Base-by-base conservation (phyloP, 2,113 vertebrate species). In the Haemorhous mexicanus region DNA sequence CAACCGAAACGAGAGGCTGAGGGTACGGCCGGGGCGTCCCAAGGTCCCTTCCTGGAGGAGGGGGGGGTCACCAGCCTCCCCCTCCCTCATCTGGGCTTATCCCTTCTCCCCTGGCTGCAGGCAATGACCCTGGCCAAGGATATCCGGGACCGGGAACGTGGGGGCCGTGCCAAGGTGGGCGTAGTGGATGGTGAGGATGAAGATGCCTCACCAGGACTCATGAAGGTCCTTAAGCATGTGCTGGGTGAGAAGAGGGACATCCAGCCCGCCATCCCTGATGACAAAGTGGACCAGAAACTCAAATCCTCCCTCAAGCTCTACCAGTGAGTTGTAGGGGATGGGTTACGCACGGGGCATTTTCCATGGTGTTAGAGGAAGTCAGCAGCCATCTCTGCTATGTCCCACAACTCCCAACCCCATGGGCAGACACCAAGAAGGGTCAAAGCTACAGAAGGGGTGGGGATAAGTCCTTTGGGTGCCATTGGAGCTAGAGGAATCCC, bases 111-210 rank as follows among this genome's bases (percentile, higher is more conserved):
- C 39, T 0, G 41, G 66, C 7, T 74, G 35, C 93, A 99, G 99
- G 98, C 97, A 0, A 98, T 98, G 98, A 98, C 89, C 53, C 95
- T 99, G 90, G 98, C 98, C 44, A 99, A 99, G 93, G 98, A 99
- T 84, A 99, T 99, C 91, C 98, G 99, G 9, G 99, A 99, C 95
- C 97, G 98, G 73, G 99, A 99, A 77, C 98, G 98, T 0, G 99
- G 98, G 1, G 98, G 99, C 10, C 98, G 98, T 23, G 96, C 98
- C 23, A 96, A 98, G 13, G 97, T 99, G 73, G 98, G 95, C 0
- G 78, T 99, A 35, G 98, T 99, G 89, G 99, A 99, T 0, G 98
- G 98, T 4, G 98, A 99, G 16, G 9, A 97, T 0, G 98, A 99
- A 77, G 84, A 26, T 0, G 89, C 95, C 5, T 97, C 98, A 0